These are phyloP conservation scores for Dynastes hyllus DNA, from an alignment of 2,888 invertebrate species.

Conservation along the genomic window DNA sequence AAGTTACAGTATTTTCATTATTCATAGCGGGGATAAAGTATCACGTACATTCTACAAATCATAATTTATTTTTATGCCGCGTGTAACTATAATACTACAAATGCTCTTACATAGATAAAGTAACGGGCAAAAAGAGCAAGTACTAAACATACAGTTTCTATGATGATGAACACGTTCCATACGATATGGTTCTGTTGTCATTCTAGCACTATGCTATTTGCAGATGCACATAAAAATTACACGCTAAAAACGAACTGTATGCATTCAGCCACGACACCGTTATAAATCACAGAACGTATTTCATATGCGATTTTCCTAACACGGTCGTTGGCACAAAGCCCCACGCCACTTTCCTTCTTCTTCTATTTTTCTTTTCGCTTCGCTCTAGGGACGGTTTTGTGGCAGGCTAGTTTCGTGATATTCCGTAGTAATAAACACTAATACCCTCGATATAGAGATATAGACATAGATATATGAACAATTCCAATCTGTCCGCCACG, in stretches of 20 bases:
- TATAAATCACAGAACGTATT: conserved; percentile 24
- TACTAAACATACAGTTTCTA: neutral
- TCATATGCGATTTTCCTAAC: conserved; percentile 36
- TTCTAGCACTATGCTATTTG: conserved; percentile 29
- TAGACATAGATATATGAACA: conserved; percentile 61
- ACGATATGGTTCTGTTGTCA: conserved; percentile 24
- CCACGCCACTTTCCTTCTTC: conserved; percentile 1
- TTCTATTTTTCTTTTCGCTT: conserved; percentile 6
- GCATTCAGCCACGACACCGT: conserved; percentile 23
- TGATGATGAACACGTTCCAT: conserved; percentile 31
- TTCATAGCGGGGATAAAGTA: conserved; percentile 4
- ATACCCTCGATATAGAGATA: conserved; percentile 55
- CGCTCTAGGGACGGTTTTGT: neutral
- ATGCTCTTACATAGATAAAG: conserved; percentile 9
- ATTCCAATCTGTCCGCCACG: conserved; percentile 59
- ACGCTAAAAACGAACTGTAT: conserved; percentile 19
- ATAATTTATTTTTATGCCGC: conserved; percentile 24
- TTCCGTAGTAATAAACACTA: conserved; percentile 38
- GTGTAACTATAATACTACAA: conserved; percentile 6
- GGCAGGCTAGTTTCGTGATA: conserved; percentile 35
- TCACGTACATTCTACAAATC: conserved; percentile 16
- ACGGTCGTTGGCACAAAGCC: conserved; percentile 19
- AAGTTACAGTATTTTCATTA: neutral
- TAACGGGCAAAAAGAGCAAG: neutral
- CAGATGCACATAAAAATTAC: conserved; percentile 16